A percentile compares a stretch with the other conserved stretches of the same genome.
Conservation (phyloP, 2,797 vertebrate genomes). For the Crax fasciolata region DNA sequence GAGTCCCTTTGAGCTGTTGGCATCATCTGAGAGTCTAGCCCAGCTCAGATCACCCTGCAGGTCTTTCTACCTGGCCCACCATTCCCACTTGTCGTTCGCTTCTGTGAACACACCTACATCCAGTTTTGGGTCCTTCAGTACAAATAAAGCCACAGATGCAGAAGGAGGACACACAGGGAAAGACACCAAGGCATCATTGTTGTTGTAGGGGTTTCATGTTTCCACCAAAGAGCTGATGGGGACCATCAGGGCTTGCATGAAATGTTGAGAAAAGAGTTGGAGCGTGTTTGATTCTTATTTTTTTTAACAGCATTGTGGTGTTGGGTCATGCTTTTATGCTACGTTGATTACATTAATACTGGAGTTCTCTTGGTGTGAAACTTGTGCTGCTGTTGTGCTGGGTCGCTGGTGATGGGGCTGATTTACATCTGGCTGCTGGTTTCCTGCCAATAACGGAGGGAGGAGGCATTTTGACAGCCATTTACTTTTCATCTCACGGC, state of each 20-base stretch:
- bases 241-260: background rate
- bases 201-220: background rate
- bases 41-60: background rate
- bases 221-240: background rate
- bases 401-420: conserved; percentile 17
- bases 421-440: conserved; percentile 53
- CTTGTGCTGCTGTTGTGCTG: conserved; percentile 7
- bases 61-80: background rate
- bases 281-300: background rate
- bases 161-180: accelerated
- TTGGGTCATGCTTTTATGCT: conserved; percentile 20
- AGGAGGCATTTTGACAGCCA: conserved; percentile 24
- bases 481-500: conserved; percentile 63
- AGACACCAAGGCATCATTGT: background rate
- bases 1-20: background rate
- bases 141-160: background rate
- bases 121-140: background rate
- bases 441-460: conserved; percentile 30
- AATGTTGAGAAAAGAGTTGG: background rate
- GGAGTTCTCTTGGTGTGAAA: conserved; percentile 50
- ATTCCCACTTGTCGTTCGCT: background rate
- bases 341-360: conserved; percentile 28
- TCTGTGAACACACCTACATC: accelerated
- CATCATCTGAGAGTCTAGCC: background rate
- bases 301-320: background rate